These are phyloP conservation scores for Temnothorax unifasciatus DNA, from an alignment of 2,888 invertebrate species.

Conservation along the genomic window DNA sequence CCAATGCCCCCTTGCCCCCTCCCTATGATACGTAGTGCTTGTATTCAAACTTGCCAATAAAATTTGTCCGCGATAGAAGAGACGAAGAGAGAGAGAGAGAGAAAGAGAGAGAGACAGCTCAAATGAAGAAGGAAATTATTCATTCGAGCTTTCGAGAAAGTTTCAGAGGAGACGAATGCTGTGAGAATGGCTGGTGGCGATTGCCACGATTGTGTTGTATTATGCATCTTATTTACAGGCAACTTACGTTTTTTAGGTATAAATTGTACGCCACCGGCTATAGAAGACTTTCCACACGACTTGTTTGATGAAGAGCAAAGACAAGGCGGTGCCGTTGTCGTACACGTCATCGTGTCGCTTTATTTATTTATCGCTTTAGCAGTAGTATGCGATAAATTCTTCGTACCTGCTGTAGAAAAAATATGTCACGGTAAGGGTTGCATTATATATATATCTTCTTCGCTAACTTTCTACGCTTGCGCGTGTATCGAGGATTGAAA, in stretches of 20 bases:
- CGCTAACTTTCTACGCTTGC: background rate
- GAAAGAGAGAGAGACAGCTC: no score
- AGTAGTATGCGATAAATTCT: constrained; percentile 90
- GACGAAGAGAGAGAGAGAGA: no score
- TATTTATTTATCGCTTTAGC: constrained; percentile 90
- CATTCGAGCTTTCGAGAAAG: background rate
- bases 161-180: background rate
- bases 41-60: background rate
- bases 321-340: constrained; percentile 88
- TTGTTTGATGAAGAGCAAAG: constrained; percentile 88
- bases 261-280: constrained; percentile 88
- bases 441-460: constrained; percentile 40
- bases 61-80: background rate
- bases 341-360: constrained; percentile 88
- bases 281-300: constrained; percentile 89
- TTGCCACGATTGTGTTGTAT: background rate
- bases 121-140: background rate
- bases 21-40: background rate
- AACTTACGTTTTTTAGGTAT: constrained; percentile 77
- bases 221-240: constrained; percentile 22
- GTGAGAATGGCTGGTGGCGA: background rate
- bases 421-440: constrained; percentile 88
- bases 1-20: background rate
- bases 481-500: background rate
- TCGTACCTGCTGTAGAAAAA: constrained; percentile 89